phyloP scores from a whole-genome alignment of 2,797 vertebrate genomes.

The Selene dorsalis region DNA sequence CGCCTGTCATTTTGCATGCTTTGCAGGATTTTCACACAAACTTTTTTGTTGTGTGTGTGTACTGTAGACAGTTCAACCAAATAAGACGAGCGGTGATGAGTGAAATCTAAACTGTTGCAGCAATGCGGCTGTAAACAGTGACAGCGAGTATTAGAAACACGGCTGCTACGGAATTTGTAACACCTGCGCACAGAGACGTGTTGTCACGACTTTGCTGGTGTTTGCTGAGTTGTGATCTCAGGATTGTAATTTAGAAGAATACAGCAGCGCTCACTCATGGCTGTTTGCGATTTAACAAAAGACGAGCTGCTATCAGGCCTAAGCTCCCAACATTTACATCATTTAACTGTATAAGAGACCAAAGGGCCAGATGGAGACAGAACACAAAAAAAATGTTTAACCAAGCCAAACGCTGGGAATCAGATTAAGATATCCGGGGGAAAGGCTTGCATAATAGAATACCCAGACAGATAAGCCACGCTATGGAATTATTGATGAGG shows the following conservation, averaged over 20 bases:
- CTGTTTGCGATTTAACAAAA: constrained; percentile 13
- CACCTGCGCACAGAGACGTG: neutral
- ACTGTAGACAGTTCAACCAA: constrained; percentile 13
- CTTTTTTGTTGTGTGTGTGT: neutral
- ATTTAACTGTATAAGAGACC: constrained; percentile 64
- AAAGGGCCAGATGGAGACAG: constrained; percentile 48
- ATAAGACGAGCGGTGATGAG: neutral
- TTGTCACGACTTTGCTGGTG: neutral
- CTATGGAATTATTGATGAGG: constrained; percentile 71
- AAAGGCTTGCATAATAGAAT: constrained; percentile 65
- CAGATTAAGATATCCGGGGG: constrained; percentile 66
- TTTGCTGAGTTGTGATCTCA: constrained; percentile 35
- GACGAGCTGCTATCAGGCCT: neutral
- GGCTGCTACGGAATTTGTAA: neutral
- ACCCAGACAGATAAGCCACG: constrained; percentile 62
- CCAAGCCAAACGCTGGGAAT: constrained; percentile 69
- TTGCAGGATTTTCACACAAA: neutral
- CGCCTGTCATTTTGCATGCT: constrained; percentile 38
- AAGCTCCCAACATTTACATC: constrained; percentile 60
- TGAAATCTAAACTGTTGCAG: constrained; percentile 22
- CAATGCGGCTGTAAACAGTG: neutral
- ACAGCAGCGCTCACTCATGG: constrained; percentile 8
- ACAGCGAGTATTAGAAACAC: neutral
- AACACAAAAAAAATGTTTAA: constrained; percentile 47
- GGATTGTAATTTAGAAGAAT: constrained; percentile 10